phyloP scores from a whole-genome alignment of 2,113 vertebrate species.

The Tylochromis polylepis region DNA sequence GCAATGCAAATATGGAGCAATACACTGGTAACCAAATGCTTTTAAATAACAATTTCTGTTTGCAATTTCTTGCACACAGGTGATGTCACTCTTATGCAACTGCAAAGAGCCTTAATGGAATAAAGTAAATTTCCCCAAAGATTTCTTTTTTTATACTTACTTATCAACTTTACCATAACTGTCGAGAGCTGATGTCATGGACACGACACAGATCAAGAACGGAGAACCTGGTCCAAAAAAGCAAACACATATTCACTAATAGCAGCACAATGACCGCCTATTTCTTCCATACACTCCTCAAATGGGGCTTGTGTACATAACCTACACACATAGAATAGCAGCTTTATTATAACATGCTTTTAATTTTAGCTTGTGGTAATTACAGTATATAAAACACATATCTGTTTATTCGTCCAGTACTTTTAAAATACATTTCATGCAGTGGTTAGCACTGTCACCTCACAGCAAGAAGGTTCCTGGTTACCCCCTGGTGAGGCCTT shows the following conservation, averaged over 20 bases:
- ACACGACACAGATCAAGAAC: conserved; percentile 84
- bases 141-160: conserved; percentile 69
- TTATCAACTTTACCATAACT: conserved; percentile 85
- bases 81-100: conserved; percentile 27
- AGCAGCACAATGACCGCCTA: not conserved
- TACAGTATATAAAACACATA: not conserved
- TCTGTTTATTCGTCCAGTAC: not conserved
- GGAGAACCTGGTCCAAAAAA: conserved; percentile 78
- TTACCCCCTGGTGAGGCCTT: too few relatives aligned
- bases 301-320: not conserved
- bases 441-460: too few relatives aligned
- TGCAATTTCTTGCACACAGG: not conserved
- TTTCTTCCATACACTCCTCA: not conserved
- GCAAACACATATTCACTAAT: not conserved
- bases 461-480: too few relatives aligned
- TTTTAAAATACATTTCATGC: not conserved
- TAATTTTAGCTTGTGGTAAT: not conserved
- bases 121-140: not conserved
- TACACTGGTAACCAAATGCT: not conserved
- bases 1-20: conserved; percentile 1
- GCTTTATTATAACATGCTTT: not conserved
- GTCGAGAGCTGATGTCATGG: conserved; percentile 77
- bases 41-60: not conserved
- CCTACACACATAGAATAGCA: not conserved
- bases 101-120: not conserved